These are phyloP conservation scores for Rhingia rostrata DNA, from an alignment of 2,888 invertebrate genomes.

Conservation along the genomic window DNA sequence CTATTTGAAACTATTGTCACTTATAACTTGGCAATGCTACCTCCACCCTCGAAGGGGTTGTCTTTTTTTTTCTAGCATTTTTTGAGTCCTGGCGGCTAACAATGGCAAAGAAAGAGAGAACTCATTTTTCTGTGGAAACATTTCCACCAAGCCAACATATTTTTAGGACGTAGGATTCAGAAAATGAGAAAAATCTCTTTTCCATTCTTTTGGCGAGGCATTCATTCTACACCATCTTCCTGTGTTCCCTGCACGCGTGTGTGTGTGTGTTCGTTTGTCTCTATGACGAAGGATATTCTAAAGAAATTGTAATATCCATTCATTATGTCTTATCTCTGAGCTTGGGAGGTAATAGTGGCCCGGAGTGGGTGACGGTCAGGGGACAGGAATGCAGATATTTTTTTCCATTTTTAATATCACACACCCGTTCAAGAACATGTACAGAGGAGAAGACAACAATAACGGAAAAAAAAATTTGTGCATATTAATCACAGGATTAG, in stretches of 20 bases:
- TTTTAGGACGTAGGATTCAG: slow-evolving; percentile 53
- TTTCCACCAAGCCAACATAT: slow-evolving; percentile 24
- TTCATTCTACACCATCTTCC: slow-evolving; percentile 18
- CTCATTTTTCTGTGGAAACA: slow-evolving; percentile 11
- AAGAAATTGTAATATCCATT: slow-evolving; percentile 69
- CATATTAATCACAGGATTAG: slow-evolving; percentile 57
- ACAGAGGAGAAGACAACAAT: background rate
- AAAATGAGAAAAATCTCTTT: slow-evolving; percentile 40
- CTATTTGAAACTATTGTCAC: slow-evolving; percentile 72
- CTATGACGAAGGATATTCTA: slow-evolving; percentile 50
- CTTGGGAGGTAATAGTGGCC: background rate
- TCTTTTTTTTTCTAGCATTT: slow-evolving; percentile 44
- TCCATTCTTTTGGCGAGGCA: slow-evolving; percentile 50
- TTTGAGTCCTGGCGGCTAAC: slow-evolving; percentile 35
- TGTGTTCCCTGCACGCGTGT: background rate
- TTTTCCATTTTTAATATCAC: slow-evolving; percentile 32
- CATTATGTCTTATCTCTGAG: slow-evolving; percentile 61
- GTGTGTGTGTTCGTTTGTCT: slow-evolving; percentile 4
- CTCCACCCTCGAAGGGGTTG: background rate
- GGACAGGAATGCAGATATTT: slow-evolving; percentile 43
- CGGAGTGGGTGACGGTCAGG: slow-evolving; percentile 26
- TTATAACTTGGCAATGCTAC: slow-evolving; percentile 47
- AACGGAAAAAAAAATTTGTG: background rate
- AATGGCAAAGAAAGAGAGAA: slow-evolving; percentile 26
- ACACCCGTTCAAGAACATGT: background rate